phyloP scores from a whole-genome alignment of 2,888 invertebrate genomes.

The Timema podura region DNA sequence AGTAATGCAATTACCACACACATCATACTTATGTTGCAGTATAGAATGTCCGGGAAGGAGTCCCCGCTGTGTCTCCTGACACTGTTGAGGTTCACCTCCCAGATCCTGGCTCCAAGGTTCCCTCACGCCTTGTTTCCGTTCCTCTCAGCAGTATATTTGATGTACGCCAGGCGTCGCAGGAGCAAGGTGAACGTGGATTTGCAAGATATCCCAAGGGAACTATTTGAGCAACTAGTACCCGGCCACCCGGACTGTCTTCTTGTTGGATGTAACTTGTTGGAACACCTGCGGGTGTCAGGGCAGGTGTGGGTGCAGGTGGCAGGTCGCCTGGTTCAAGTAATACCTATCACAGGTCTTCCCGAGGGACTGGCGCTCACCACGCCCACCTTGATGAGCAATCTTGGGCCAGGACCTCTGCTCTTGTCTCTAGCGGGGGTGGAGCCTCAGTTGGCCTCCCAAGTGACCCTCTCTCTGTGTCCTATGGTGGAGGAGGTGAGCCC shows the following conservation, averaged over 20 bases:
- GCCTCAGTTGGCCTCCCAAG: not conserved
- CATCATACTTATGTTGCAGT: too few species aligned
- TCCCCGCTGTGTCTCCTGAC: conserved; percentile 1
- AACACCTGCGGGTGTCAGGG: not conserved
- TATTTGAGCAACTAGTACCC: not conserved
- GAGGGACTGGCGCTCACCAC: not conserved
- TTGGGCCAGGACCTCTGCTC: not conserved
- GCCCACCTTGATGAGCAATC: not conserved
- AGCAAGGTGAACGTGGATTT: not conserved
- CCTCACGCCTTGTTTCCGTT: conserved; percentile 13
- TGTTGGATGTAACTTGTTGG: not conserved
- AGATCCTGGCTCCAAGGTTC: conserved; percentile 6
- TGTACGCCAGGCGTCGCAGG: not conserved
- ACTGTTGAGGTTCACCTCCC: conserved; percentile 1
- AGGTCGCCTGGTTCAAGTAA: not conserved
- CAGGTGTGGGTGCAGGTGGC: not conserved
- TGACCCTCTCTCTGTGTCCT: not conserved
- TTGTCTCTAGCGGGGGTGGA: not conserved
- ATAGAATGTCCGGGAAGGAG: not conserved
- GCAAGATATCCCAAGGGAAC: not conserved
- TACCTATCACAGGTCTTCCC: not conserved
- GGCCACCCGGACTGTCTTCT: not conserved
- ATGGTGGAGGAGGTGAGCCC: not conserved
- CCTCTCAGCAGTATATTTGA: not conserved
- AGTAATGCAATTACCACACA: too few species aligned